Conservation (phyloP, 2,888 invertebrate species). For the Laspeyria flexula region DNA sequence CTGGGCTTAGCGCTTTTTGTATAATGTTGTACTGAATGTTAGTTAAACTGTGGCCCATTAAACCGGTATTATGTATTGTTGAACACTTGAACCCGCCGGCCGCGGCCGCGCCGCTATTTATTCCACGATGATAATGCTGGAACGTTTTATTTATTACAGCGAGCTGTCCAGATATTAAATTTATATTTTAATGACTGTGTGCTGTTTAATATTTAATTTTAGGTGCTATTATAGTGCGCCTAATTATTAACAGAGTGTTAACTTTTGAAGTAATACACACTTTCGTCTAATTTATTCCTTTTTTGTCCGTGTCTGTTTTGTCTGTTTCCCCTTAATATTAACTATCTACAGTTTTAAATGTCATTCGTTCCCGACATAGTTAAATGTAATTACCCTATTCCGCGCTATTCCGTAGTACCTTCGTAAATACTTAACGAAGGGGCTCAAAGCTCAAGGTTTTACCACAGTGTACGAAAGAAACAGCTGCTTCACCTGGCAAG, state of each 20-base stretch:
- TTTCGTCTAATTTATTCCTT: too few species aligned
- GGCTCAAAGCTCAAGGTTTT: not conserved
- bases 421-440: constrained; percentile 1
- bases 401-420: not conserved
- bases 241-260: too few species aligned
- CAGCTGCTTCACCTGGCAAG: too few species aligned
- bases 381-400: not conserved
- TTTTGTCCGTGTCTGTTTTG: too few species aligned
- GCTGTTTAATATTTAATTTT: too few species aligned
- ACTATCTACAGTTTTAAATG: not conserved
- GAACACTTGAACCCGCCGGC: not conserved
- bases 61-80: not conserved
- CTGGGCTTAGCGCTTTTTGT: constrained; percentile 26
- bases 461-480: not conserved
- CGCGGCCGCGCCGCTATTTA: too few species aligned
- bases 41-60: not conserved
- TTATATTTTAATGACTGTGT: too few species aligned
- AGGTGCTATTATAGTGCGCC: too few species aligned
- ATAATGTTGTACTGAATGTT: not conserved
- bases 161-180: too few species aligned
- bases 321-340: not conserved
- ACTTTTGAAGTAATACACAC: too few species aligned
- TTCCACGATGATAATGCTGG: not conserved
- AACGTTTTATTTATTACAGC: not conserved
- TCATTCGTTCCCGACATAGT: not conserved